Percentiles rank a stretch among this genome's conserved stretches.
phyloP scores from a whole-genome alignment of 92 coral and sea anemone genomes.

The Paragorgia papillata region DNA sequence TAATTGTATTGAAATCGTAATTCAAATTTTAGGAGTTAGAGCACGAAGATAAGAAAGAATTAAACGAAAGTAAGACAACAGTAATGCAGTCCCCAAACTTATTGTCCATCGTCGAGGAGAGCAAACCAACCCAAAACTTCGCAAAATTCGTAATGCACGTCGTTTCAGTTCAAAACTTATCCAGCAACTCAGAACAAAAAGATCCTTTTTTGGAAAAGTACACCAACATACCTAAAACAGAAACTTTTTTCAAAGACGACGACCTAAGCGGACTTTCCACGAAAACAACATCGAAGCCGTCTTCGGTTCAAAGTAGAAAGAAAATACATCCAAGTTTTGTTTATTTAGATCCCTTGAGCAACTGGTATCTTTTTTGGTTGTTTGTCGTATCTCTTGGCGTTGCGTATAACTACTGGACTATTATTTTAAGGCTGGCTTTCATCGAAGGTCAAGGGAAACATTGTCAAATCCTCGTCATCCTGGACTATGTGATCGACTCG shows the following conservation, averaged over 20 bases:
- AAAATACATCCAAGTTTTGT: neutral
- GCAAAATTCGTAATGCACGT: constrained; percentile 75
- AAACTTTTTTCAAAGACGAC: neutral
- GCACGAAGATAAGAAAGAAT: no score
- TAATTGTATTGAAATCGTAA: no score
- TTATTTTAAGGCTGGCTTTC: constrained; percentile 73
- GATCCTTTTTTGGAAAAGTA: constrained; percentile 35
- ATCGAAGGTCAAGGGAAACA: constrained; percentile 58
- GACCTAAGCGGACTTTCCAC: neutral
- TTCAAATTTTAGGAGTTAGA: no score
- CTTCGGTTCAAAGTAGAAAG: neutral
- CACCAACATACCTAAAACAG: constrained; percentile 9
- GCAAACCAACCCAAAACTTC: constrained; percentile 24
- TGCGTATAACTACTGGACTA: constrained; percentile 79
- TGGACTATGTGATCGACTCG: constrained; percentile 81
- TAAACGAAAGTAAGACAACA: neutral
- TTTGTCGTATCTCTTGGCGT: constrained; percentile 75
- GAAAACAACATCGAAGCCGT: neutral
- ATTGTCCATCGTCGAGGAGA: neutral
- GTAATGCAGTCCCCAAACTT: neutral
- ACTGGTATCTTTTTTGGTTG: constrained; percentile 78
- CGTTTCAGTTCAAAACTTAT: constrained; percentile 73
- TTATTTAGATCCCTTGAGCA: constrained; percentile 75
- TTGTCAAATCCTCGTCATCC: constrained; percentile 60
- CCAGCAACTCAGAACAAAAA: constrained; percentile 53